A percentile compares a stretch with the other conserved stretches of the same genome.
Conservation (phyloP, 2,888 invertebrate species). For the Brenthis hecate region DNA sequence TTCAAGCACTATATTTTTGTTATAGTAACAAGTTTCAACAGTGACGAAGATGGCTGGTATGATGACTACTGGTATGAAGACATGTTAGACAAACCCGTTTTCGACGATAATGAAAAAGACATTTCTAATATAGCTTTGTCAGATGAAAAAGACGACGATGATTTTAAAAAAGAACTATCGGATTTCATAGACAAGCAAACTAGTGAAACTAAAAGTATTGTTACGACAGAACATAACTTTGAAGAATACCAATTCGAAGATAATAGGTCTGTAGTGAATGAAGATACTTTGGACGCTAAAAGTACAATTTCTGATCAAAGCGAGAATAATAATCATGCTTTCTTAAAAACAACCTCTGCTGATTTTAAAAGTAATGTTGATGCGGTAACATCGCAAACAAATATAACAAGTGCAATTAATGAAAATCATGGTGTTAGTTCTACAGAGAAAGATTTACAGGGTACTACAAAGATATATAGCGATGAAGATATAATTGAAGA, state of each 20-base stretch:
- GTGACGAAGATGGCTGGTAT: slow-evolving; percentile 24
- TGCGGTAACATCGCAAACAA: not conserved
- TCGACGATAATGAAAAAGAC: slow-evolving; percentile 16
- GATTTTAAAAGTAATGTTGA: too few species aligned
- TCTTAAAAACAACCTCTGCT: not conserved
- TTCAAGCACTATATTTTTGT: slow-evolving; percentile 17
- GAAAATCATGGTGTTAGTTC: not conserved
- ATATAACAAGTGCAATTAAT: not conserved
- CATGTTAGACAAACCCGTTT: slow-evolving; percentile 31
- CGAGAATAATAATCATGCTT: not conserved
- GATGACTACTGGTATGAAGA: slow-evolving; percentile 42
- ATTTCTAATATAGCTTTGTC: not conserved
- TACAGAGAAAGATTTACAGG: not conserved
- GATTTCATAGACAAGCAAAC: not conserved
- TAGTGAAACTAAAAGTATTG: not conserved
- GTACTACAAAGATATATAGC: slow-evolving; percentile 3
- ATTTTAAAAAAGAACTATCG: not conserved
- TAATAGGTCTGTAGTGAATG: slow-evolving; percentile 51
- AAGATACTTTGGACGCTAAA: slow-evolving; percentile 34
- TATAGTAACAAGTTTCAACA: slow-evolving; percentile 17
- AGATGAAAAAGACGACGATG: not conserved
- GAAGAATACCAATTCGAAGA: slow-evolving; percentile 65
- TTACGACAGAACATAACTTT: slow-evolving; percentile 23
- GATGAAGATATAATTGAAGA: slow-evolving; percentile 35
- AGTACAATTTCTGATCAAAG: slow-evolving; percentile 1